Base-by-base conservation (phyloP, 2,888 invertebrate species). In the Dioctria rufipes region DNA sequence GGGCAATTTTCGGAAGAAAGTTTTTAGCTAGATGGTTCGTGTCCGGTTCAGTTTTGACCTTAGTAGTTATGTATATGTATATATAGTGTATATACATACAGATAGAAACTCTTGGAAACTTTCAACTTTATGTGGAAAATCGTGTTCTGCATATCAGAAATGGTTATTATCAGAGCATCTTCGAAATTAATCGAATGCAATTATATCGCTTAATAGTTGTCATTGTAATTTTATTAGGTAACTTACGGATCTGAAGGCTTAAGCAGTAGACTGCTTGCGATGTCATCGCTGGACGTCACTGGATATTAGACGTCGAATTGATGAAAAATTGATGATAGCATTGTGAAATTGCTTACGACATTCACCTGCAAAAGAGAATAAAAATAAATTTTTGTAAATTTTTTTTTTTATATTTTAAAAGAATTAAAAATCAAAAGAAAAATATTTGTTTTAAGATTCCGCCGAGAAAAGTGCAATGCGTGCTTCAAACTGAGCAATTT, bases 221-320 rank as follows among this genome's bases (percentile, higher is more conserved):
- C 13, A 61, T 63, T 25, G 25, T 63, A 46, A 77, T 77, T 63
- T 25, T 43, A 80, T 80, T 49, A 25, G 25, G 25, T 25, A 83
- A 88, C 88, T 88, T 85, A 88, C 88, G 85, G 84, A 87, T 86
- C 81, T 87, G 87, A 83, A 86, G 85, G 85, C 88, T 87, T 80
- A 87, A 84, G 84, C 86, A 85, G 83, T 86, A 86, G 60, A 84
- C 83, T 65, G 84, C 82, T 46, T 67, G 79, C n/a, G 79, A 80
- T 69, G 79, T 80, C 79, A 80, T 80, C 66, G 78, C 78, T 58
- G 54, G 66, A 66, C 78, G 66, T 40, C 65, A 51, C 4, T 78
- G 54, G 46, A 13, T 54, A 77, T 77, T 77, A 77, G 51, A 77
- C 43, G 77, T 77, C 77, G 61, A 40, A 40, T 37, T 49, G 58